Percentiles rank a stretch among this genome's conserved stretches.
Evolutionary conservation across 2,888 invertebrate genomes (phyloP).

Genomic region (Griposia aprilina): DNA sequence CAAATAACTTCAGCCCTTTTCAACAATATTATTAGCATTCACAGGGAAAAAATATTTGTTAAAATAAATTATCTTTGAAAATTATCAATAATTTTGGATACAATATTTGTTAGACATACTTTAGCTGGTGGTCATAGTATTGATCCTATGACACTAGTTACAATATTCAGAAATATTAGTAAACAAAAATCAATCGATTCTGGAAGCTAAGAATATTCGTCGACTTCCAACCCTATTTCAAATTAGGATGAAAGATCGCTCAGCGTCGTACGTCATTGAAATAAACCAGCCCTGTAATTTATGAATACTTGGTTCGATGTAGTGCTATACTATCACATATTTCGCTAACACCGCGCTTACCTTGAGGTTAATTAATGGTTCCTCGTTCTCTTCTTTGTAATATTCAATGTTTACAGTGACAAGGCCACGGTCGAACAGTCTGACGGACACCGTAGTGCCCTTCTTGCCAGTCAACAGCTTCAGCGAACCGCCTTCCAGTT

Average conservation of each 20-base stretch:
- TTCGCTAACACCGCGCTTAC: conserved; percentile 84
- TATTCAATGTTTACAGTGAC: conserved; percentile 96
- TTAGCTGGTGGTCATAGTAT: neutral
- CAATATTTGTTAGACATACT: neutral
- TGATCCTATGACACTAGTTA: neutral
- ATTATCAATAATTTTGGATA: neutral
- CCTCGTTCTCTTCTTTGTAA: conserved; percentile 94
- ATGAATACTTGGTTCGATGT: conserved; percentile 13
- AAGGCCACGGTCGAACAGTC: conserved; percentile 94
- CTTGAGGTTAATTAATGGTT: conserved; percentile 94
- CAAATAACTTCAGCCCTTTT: neutral
- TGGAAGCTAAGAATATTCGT: neutral
- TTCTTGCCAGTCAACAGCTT: conserved; percentile 93
- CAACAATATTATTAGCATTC: conserved; percentile 28
- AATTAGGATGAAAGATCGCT: conserved; percentile 30
- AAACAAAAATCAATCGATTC: conserved; percentile 13
- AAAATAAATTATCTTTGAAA: neutral
- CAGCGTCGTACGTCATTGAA: conserved; percentile 27
- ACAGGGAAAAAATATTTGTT: neutral
- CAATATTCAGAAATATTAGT: neutral
- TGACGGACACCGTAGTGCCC: conserved; percentile 92
- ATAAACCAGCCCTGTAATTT: conserved; percentile 15
- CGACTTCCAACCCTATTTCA: conserved; percentile 5
- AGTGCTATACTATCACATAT: conserved; percentile 54
- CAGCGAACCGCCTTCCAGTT: conserved; percentile 93